Percentiles rank a stretch among this genome's conserved stretches.
Evolutionary conservation across 2,797 vertebrate genomes (phyloP).

Genomic region (Salmo trutta): DNA sequence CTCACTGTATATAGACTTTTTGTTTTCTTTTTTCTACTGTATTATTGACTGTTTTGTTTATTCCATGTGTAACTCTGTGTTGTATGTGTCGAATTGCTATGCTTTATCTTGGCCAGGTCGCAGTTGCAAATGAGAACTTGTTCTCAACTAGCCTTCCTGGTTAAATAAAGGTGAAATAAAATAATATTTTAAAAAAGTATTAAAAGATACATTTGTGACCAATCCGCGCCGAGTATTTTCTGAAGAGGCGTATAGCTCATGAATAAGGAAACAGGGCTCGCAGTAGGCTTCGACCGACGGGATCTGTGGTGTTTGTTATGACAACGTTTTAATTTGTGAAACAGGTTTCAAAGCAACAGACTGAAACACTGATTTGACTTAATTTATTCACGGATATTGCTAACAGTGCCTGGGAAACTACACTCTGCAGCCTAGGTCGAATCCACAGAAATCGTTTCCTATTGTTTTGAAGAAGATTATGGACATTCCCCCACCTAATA

Average conservation of each 20-base stretch:
- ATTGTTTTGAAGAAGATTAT: conserved; percentile 92
- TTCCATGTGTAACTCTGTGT: too few species aligned
- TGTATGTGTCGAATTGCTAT: too few species aligned
- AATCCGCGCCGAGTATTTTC: conserved; percentile 49
- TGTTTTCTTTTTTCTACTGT: too few species aligned
- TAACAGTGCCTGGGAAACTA: conserved; percentile 74
- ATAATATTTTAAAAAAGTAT: conserved; percentile 3
- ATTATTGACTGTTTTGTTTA: too few species aligned
- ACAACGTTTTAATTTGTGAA: conserved; percentile 18
- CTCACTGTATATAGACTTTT: too few species aligned
- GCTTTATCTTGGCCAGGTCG: too few species aligned
- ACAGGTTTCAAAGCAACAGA: not conserved
- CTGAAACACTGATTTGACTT: not conserved
- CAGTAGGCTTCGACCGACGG: conserved; percentile 5
- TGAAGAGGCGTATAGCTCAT: conserved; percentile 53
- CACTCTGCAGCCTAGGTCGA: conserved; percentile 64
- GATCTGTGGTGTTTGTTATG: conserved; percentile 39
- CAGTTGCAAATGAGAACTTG: too few species aligned
- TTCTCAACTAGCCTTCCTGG: too few species aligned
- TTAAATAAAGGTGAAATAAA: too few species aligned
- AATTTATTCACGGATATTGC: not conserved
- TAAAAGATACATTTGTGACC: conserved; percentile 23
- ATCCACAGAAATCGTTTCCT: conserved; percentile 80
- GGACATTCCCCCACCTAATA: conserved; percentile 88
- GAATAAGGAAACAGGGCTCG: conserved; percentile 53